Percentiles rank a stretch among this genome's conserved stretches.
Evolutionary conservation across 2,113 vertebrate genomes (phyloP).

Genomic region (Panthera leo): DNA sequence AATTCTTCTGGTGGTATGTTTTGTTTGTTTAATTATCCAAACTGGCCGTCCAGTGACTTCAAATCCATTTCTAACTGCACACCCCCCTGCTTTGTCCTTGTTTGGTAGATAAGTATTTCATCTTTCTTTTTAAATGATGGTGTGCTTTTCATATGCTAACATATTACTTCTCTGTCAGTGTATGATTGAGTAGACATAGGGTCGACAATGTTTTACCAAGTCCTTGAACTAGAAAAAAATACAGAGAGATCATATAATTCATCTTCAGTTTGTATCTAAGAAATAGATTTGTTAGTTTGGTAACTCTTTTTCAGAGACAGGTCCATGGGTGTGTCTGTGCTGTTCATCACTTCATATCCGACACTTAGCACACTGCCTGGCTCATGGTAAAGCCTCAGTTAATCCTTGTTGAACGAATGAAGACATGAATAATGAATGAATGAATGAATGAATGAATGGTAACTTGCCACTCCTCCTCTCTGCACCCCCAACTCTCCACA

Average conservation of each 20-base stretch:
- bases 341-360: not conserved
- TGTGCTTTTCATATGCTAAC: slow-evolving; percentile 51
- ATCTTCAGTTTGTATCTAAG: not conserved
- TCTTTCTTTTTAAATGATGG: slow-evolving; percentile 44
- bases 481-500: not conserved
- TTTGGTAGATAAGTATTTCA: slow-evolving; percentile 39
- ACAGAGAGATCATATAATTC: not conserved
- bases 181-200: slow-evolving; percentile 24
- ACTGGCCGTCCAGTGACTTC: slow-evolving; percentile 16
- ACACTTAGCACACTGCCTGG: not conserved
- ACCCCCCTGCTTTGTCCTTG: slow-evolving; percentile 1
- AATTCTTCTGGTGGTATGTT: slow-evolving; percentile 41
- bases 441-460: not conserved
- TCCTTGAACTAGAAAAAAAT: slow-evolving; percentile 26
- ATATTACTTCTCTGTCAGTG: slow-evolving; percentile 43
- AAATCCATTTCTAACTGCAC: slow-evolving; percentile 21
- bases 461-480: not conserved
- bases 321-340: not conserved
- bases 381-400: not conserved
- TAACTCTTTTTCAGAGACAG: not conserved
- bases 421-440: not conserved
- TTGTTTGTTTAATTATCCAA: slow-evolving; percentile 60
- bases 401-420: not conserved
- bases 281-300: slow-evolving; percentile 1
- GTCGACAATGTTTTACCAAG: slow-evolving; percentile 12